phyloP scores from a whole-genome alignment of 53 echinoderm and acorn worm genomes.

The Henricia sp. region DNA sequence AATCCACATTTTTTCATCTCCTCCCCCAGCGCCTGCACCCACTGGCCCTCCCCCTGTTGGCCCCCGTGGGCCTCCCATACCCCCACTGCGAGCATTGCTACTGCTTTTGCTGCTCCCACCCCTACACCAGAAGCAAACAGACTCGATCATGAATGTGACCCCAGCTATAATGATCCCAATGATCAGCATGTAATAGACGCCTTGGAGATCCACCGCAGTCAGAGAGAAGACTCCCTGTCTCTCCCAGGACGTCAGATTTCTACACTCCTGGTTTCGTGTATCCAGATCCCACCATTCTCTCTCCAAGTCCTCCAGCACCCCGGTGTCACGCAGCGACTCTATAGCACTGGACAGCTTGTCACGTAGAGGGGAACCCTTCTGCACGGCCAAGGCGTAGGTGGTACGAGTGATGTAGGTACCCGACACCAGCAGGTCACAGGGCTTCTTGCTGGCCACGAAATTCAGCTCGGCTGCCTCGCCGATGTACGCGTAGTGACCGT shows the following conservation, averaged over 20 bases:
- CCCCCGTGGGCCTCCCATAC: slow-evolving; percentile 37
- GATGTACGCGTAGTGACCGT: slow-evolving; percentile 89
- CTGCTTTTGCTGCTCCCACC: slow-evolving; percentile 29
- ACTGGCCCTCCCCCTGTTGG: background rate
- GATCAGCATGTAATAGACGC: slow-evolving; percentile 82
- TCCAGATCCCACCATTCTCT: slow-evolving; percentile 97
- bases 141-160: slow-evolving; percentile 78
- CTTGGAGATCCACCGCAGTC: slow-evolving; percentile 87
- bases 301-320: slow-evolving; percentile 88
- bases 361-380: slow-evolving; percentile 78
- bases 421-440: slow-evolving; percentile 84
- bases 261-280: slow-evolving; percentile 44
- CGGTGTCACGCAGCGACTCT: slow-evolving; percentile 90
- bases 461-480: slow-evolving; percentile 85
- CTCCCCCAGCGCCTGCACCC: slow-evolving; percentile 40
- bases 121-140: slow-evolving; percentile 50
- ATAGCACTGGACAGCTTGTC: slow-evolving; percentile 91
- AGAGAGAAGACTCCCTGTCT: slow-evolving; percentile 88
- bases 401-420: slow-evolving; percentile 87
- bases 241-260: slow-evolving; percentile 93
- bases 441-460: slow-evolving; percentile 82
- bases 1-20: slow-evolving; percentile 76
- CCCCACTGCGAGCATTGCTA: slow-evolving; percentile 9
- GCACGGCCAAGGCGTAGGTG: slow-evolving; percentile 91
- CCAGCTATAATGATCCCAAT: slow-evolving; percentile 73